A percentile compares a stretch with the other conserved stretches of the same genome.
Evolutionary conservation across 2,797 vertebrate species (phyloP).

Genomic region (Anas capensis): DNA sequence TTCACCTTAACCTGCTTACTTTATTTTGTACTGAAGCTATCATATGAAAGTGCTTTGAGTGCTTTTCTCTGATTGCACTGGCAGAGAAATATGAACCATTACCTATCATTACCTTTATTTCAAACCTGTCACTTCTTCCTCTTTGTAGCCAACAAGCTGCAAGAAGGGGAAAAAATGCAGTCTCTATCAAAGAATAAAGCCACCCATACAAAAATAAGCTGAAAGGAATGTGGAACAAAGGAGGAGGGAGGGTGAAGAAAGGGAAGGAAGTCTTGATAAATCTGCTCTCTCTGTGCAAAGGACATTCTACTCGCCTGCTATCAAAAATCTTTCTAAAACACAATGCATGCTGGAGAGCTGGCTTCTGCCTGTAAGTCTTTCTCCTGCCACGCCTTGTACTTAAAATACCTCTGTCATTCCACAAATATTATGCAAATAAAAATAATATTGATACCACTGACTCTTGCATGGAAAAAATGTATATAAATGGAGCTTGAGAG

Average conservation of each 20-base stretch:
- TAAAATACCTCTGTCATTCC: constrained; percentile 23
- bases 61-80: constrained; percentile 26
- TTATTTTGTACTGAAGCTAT: constrained; percentile 4
- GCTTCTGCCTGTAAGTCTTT: not conserved
- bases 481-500: not conserved
- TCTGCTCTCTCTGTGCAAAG: constrained; percentile 35
- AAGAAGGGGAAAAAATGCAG: not conserved
- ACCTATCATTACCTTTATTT: constrained; percentile 58
- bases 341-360: not conserved
- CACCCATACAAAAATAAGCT: constrained; percentile 43
- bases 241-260: not conserved
- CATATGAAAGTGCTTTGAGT: not conserved
- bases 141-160: constrained; percentile 43
- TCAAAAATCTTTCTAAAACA: not conserved
- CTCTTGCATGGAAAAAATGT: not conserved
- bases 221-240: constrained; percentile 40
- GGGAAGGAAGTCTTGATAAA: constrained; percentile 30
- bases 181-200: constrained; percentile 43
- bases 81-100: constrained; percentile 47
- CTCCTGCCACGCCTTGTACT: not conserved
- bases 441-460: constrained; percentile 3
- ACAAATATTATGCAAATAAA: constrained; percentile 48
- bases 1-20: constrained; percentile 4
- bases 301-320: constrained; percentile 28
- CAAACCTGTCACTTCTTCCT: constrained; percentile 47